phyloP scores from a whole-genome alignment of 2,113 vertebrate genomes.

The Istiophorus platypterus region DNA sequence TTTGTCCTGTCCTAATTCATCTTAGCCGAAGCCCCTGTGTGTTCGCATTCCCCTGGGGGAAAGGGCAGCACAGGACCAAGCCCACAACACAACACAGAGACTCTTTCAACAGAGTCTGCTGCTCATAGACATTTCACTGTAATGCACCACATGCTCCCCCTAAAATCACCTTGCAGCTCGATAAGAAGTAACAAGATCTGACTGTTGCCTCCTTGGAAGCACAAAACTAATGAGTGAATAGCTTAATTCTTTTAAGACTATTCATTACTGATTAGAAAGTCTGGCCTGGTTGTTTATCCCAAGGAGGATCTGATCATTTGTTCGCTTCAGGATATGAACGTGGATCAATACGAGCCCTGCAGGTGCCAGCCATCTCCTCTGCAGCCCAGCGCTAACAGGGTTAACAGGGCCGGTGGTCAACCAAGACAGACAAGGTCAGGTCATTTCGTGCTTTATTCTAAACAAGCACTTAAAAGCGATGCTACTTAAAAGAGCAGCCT shows the following conservation, averaged over 20 bases:
- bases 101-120: slow-evolving; percentile 35
- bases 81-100: slow-evolving; percentile 32
- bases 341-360: slow-evolving; percentile 75
- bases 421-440: slow-evolving; percentile 45
- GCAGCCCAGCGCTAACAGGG: slow-evolving; percentile 46
- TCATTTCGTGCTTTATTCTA: slow-evolving; percentile 39
- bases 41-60: slow-evolving; percentile 65
- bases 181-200: slow-evolving; percentile 61
- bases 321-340: slow-evolving; percentile 76
- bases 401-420: slow-evolving; percentile 51
- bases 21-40: slow-evolving; percentile 70
- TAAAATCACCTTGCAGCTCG: slow-evolving; percentile 14
- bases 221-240: slow-evolving; percentile 67
- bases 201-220: slow-evolving; percentile 56
- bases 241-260: slow-evolving; percentile 60
- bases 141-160: slow-evolving; percentile 42
- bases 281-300: slow-evolving; percentile 68
- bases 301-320: slow-evolving; percentile 76
- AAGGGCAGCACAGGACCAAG: slow-evolving; percentile 44
- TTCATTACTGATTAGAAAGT: slow-evolving; percentile 77
- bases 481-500: slow-evolving; percentile 34
- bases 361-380: slow-evolving; percentile 54
- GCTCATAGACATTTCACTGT: slow-evolving; percentile 8
- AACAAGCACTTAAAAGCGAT: slow-evolving; percentile 49
- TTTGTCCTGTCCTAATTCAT: slow-evolving; percentile 82